phyloP scores from a whole-genome alignment of 2,888 invertebrate genomes.

The Pocota personata region DNA sequence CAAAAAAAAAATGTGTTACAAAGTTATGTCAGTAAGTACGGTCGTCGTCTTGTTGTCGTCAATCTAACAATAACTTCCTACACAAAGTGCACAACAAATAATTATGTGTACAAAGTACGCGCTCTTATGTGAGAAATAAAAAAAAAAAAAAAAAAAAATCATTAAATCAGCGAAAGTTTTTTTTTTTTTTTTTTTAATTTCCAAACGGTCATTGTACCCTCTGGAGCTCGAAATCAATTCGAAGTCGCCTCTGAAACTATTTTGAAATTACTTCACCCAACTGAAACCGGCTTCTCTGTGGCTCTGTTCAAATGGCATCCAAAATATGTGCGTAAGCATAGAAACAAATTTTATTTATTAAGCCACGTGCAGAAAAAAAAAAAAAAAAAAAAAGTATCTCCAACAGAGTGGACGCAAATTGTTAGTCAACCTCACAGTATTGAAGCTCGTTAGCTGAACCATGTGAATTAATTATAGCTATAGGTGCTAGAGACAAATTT shows the following conservation, averaged over 20 bases:
- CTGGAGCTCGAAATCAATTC: slow-evolving; percentile 23
- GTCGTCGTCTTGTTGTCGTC: background rate
- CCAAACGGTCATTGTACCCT: slow-evolving; percentile 56
- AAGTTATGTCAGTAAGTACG: slow-evolving; percentile 35
- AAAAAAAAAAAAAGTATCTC: background rate
- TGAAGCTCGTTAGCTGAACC: slow-evolving; percentile 32
- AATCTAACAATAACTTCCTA: slow-evolving; percentile 34
- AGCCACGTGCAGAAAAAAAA: slow-evolving; percentile 37
- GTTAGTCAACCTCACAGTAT: slow-evolving; percentile 22
- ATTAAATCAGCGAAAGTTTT: slow-evolving; percentile 62
- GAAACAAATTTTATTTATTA: slow-evolving; percentile 24
- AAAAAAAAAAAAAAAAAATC: background rate
- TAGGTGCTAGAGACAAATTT: slow-evolving; percentile 10
- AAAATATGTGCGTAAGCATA: slow-evolving; percentile 36
- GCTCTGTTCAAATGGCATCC: slow-evolving; percentile 27
- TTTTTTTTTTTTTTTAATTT: slow-evolving; percentile 16
- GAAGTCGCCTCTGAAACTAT: background rate
- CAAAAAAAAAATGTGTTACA: background rate
- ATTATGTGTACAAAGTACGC: slow-evolving; percentile 5
- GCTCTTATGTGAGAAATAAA: background rate
- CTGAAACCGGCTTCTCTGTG: slow-evolving; percentile 38
- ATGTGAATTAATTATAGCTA: slow-evolving; percentile 38
- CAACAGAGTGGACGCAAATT: slow-evolving; percentile 32
- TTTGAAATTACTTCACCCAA: slow-evolving; percentile 40
- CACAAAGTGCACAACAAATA: slow-evolving; percentile 55